These are phyloP conservation scores for Odontamblyopus lacepedii DNA, from an alignment of 2,797 vertebrate genomes.

Conservation along the genomic window DNA sequence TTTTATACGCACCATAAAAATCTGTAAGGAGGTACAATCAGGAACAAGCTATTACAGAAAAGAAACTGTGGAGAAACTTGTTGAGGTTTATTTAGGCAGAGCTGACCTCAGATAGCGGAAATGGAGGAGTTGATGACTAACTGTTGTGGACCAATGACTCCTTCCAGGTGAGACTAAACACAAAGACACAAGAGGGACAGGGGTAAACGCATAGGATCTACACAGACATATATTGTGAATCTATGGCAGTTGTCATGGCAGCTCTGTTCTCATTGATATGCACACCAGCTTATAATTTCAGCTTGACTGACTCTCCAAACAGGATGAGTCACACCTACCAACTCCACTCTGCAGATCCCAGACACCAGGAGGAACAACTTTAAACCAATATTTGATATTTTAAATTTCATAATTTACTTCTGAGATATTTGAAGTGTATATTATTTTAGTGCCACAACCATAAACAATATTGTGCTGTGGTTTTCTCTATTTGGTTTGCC, in stretches of 20 bases:
- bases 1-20: background rate
- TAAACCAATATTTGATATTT: conserved; percentile 15
- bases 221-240: conserved; percentile 41
- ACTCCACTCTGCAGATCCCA: conserved; percentile 39
- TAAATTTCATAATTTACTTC: background rate
- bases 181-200: background rate
- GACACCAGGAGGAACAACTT: conserved; percentile 31
- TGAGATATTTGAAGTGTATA: background rate
- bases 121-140: background rate
- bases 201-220: background rate
- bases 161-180: background rate
- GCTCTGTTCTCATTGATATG: conserved; percentile 66
- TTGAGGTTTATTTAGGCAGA: background rate
- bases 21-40: background rate
- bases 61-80: background rate
- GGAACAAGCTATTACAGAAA: background rate
- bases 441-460: background rate
- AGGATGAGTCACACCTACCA: conserved; percentile 63
- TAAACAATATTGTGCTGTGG: background rate
- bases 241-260: conserved; percentile 57
- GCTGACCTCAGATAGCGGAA: background rate
- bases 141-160: background rate
- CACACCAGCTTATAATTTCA: conserved; percentile 59
- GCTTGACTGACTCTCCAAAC: conserved; percentile 56
- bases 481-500: background rate